Conservation (phyloP, 1,140 invertebrate species). For the Zaprionus ghesquierei region DNA sequence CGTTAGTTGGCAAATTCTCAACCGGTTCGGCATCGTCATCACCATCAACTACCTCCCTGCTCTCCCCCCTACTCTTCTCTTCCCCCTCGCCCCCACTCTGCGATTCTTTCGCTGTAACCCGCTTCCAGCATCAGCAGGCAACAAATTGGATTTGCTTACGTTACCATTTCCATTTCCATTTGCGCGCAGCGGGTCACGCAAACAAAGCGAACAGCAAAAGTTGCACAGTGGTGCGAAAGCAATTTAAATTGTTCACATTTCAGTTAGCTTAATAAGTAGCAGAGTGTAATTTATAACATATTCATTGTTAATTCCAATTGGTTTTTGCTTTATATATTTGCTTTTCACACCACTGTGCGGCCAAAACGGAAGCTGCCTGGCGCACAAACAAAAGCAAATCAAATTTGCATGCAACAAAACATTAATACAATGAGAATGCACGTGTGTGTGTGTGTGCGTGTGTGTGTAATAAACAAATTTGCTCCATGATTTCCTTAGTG, state of each 20-base stretch:
- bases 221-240: slow-evolving; percentile 22
- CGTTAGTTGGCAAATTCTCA: slow-evolving; percentile 28
- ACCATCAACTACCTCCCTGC: not conserved
- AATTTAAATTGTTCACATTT: not conserved
- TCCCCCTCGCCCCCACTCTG: not conserved
- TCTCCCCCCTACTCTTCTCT: not conserved
- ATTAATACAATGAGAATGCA: slow-evolving; percentile 11
- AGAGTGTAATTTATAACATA: not conserved
- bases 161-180: slow-evolving; percentile 37
- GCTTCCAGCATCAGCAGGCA: slow-evolving; percentile 17
- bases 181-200: slow-evolving; percentile 45
- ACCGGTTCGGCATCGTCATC: slow-evolving; percentile 26
- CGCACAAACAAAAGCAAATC: slow-evolving; percentile 29
- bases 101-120: not conserved
- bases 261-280: not conserved
- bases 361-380: slow-evolving; percentile 28
- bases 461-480: slow-evolving; percentile 33
- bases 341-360: not conserved
- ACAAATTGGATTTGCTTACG: slow-evolving; percentile 45
- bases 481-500: slow-evolving; percentile 8
- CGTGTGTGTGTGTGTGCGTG: not conserved
- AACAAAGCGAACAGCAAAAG: slow-evolving; percentile 27
- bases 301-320: not conserved
- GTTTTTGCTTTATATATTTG: not conserved
- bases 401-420: slow-evolving; percentile 28